A percentile compares a stretch with the other conserved stretches of the same genome.
These are phyloP conservation scores for Prosapia bicincta DNA, from an alignment of 2,888 invertebrate genomes.

Conservation along the genomic window DNA sequence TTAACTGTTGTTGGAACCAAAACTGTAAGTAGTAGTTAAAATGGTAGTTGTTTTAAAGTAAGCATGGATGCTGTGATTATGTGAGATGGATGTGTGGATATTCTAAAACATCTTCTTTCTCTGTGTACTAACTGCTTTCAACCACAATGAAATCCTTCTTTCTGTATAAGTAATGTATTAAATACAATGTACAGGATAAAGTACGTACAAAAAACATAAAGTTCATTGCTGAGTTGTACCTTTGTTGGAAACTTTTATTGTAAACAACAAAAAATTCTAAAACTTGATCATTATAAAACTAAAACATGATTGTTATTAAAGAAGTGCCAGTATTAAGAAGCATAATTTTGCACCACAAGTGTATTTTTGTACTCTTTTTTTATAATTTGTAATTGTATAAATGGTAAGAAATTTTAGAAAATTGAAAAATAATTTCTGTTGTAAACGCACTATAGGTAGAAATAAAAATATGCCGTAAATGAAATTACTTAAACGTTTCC, in stretches of 20 bases:
- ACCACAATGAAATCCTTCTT: not conserved
- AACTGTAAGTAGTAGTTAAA: slow-evolving; percentile 25
- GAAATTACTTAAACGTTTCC: no score
- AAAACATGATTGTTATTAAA: not conserved
- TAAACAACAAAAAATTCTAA: no score
- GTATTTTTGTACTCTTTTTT: not conserved
- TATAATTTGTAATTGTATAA: no score
- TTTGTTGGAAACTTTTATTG: not conserved
- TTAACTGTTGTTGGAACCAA: slow-evolving; percentile 40
- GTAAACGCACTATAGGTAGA: no score
- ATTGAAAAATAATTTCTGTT: no score
- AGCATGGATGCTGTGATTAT: not conserved
- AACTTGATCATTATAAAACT: not conserved
- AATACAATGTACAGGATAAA: not conserved
- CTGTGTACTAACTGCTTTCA: not conserved
- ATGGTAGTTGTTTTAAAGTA: not conserved
- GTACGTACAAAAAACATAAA: not conserved
- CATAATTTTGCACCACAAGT: not conserved
- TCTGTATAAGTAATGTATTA: not conserved
- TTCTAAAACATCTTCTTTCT: not conserved
- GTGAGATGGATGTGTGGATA: not conserved
- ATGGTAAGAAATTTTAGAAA: no score
- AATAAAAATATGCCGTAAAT: no score
- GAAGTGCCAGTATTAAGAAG: no score
- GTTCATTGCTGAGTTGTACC: not conserved